Conservation (phyloP, 2,888 invertebrate species). For the Drosophila conformis region DNA sequence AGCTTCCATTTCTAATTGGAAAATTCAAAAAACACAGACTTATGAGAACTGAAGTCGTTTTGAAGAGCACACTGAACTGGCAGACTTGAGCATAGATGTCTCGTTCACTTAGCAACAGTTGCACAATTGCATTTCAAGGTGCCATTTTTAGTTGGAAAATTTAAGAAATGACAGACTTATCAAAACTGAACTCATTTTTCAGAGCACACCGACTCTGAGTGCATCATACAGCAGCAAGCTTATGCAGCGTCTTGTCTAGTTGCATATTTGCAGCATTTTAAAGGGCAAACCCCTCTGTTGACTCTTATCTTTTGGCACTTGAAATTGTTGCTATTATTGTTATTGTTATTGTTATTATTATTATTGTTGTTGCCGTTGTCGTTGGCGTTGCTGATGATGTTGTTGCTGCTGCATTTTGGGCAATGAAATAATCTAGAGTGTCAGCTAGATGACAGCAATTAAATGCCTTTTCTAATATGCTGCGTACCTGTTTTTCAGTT, state of each 20-base stretch:
- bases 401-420: slow-evolving; percentile 35
- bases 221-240: slow-evolving; percentile 8
- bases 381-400: slow-evolving; percentile 14
- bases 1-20: background rate
- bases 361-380: slow-evolving; percentile 22
- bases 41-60: background rate
- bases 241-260: slow-evolving; percentile 5
- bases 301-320: slow-evolving; percentile 68
- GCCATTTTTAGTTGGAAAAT: background rate
- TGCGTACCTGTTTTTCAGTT: slow-evolving; percentile 70
- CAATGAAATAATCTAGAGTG: slow-evolving; percentile 75
- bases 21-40: background rate
- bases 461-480: slow-evolving; percentile 72
- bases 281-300: slow-evolving; percentile 4
- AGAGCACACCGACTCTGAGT: background rate
- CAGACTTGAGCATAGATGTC: background rate
- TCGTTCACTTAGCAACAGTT: background rate
- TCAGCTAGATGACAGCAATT: slow-evolving; percentile 69
- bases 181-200: background rate
- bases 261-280: slow-evolving; percentile 31
- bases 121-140: background rate
- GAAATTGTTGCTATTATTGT: slow-evolving; percentile 44
- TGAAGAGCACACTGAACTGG: background rate
- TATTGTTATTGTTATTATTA: slow-evolving; percentile 20
- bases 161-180: background rate